These are phyloP conservation scores for Trichacis sp. DNA, from an alignment of 2,888 invertebrate genomes.

Conservation along the genomic window DNA sequence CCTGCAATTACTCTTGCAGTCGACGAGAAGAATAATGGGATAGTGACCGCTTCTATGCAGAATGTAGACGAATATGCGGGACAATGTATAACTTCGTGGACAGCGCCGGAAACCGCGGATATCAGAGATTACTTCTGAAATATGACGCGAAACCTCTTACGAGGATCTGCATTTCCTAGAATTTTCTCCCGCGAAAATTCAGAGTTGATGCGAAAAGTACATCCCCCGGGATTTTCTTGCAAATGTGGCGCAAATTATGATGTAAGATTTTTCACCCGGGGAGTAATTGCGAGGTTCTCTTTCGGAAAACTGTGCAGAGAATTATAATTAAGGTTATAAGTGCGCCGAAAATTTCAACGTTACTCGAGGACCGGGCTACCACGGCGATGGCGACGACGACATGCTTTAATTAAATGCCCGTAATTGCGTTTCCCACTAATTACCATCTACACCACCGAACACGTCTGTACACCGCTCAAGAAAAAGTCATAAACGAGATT, in stretches of 20 bases:
- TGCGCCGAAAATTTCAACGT: constrained; percentile 26
- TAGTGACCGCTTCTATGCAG: constrained; percentile 14
- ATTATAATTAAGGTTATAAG: constrained; percentile 16
- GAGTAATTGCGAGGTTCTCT: not conserved
- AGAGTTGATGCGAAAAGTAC: not conserved
- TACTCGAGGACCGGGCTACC: constrained; percentile 12
- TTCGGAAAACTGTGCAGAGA: not conserved
- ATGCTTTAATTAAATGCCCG: constrained; percentile 63
- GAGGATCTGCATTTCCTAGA: not conserved
- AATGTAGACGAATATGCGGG: constrained; percentile 25
- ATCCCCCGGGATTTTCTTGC: not conserved
- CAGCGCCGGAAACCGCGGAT: constrained; percentile 19
- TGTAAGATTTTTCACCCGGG: not conserved
- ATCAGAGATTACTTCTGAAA: constrained; percentile 26
- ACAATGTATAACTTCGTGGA: constrained; percentile 23
- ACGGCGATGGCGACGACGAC: constrained; percentile 48
- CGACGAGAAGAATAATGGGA: constrained; percentile 15
- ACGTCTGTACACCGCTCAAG: constrained; percentile 13
- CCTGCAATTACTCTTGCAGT: constrained; percentile 19
- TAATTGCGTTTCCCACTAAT: constrained; percentile 64
- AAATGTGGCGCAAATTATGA: no score
- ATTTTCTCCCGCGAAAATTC: not conserved
- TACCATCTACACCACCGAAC: constrained; percentile 46
- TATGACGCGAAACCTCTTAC: constrained; percentile 18
- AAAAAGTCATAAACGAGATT: constrained; percentile 26